Conservation (phyloP, 2,797 vertebrate species). For the Sardinella longiceps region DNA sequence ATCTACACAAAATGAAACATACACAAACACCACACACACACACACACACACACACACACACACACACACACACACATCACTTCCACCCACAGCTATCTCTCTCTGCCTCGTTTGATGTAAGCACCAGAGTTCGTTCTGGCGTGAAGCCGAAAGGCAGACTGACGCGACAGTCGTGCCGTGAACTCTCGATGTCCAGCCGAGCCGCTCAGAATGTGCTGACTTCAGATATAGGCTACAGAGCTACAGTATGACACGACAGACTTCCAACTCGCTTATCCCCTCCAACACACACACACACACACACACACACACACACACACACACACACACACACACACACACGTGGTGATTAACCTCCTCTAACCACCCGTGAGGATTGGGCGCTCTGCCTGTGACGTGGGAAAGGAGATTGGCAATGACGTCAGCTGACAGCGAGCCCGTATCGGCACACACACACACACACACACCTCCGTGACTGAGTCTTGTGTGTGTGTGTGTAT, state of each 20-base stretch:
- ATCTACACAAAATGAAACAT: too few relatives aligned
- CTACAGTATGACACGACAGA: not conserved
- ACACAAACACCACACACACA: too few relatives aligned
- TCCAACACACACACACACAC: not conserved
- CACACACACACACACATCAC: not conserved
- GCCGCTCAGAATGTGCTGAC: not conserved
- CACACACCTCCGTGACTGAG: not conserved
- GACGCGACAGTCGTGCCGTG: not conserved
- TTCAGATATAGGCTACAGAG: not conserved
- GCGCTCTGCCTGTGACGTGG: not conserved
- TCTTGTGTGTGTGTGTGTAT: too few relatives aligned
- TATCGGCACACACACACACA: not conserved
- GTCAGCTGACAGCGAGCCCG: not conserved
- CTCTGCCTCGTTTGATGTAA: too few relatives aligned
- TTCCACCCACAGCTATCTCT: too few relatives aligned
- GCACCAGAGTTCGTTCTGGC: not conserved
- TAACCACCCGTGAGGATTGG: not conserved
- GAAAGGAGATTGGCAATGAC: not conserved
- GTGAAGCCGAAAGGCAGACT: not conserved
- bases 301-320: conserved; percentile 5
- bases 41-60: not conserved
- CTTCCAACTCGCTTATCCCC: not conserved
- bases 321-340: not conserved
- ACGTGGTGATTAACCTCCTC: not conserved
- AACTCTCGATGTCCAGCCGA: not conserved